These are phyloP conservation scores for Piaya cayana DNA, from an alignment of 2,113 vertebrate species.

Conservation along the genomic window DNA sequence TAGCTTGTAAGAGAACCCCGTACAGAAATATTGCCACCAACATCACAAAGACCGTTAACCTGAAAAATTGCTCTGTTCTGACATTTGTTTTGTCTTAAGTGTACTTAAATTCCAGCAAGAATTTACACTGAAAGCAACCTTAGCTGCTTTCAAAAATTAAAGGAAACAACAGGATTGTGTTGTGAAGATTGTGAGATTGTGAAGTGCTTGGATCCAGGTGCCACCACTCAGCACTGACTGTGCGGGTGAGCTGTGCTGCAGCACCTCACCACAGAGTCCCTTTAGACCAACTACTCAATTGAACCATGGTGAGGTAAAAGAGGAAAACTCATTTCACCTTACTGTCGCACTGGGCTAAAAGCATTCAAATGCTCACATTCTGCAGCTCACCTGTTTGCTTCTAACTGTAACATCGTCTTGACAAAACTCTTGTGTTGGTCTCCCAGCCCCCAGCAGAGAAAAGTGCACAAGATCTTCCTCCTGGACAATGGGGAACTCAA, in stretches of 20 bases:
- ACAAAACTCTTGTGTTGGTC: background rate
- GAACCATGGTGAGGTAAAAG: background rate
- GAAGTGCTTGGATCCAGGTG: background rate
- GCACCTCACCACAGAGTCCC: background rate
- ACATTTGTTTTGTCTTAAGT: background rate
- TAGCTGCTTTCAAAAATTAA: background rate
- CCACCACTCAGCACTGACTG: background rate
- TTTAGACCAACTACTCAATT: background rate
- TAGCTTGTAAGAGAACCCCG: background rate
- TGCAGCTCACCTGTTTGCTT: background rate
- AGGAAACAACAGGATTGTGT: background rate
- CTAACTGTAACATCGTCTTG: background rate
- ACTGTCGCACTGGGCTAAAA: background rate
- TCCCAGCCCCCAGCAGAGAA: background rate
- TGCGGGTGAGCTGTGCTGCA: background rate
- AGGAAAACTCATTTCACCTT: background rate
- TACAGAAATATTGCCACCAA: background rate
- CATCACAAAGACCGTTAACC: background rate
- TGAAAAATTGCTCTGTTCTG: background rate
- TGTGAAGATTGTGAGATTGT: background rate
- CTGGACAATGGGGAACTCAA: fast-evolving
- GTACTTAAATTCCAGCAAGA: background rate
- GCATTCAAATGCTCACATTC: background rate
- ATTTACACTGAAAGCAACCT: background rate
- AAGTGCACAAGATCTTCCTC: background rate